These are phyloP conservation scores for Zosterops borbonicus DNA, from an alignment of 2,113 vertebrate species.

Conservation along the genomic window DNA sequence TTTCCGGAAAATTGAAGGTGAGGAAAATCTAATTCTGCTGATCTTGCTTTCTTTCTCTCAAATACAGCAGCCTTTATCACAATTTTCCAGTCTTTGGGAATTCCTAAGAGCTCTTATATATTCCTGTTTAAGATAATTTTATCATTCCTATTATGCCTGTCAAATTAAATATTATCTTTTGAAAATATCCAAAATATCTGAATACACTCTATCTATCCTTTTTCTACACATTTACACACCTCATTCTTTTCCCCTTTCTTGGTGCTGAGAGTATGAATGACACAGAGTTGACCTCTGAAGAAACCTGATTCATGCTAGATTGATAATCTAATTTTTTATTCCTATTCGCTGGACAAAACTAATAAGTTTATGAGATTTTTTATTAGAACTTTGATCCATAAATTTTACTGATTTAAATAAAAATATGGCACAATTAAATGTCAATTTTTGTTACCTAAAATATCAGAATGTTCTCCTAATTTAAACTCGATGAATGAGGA, in stretches of 20 bases:
- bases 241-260: neutral
- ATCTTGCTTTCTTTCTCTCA: neutral
- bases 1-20: neutral
- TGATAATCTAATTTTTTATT: neutral
- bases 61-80: neutral
- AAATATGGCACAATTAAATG: neutral
- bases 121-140: neutral
- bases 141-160: neutral
- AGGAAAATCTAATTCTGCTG: neutral
- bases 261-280: neutral
- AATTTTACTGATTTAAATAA: neutral
- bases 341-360: neutral
- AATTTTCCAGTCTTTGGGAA: neutral
- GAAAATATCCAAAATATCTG: neutral
- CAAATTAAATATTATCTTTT: neutral
- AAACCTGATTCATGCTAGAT: neutral
- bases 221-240: neutral
- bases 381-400: neutral
- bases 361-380: neutral
- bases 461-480: neutral
- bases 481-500: neutral
- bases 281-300: neutral
- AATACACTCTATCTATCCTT: neutral
- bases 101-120: neutral
- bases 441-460: neutral